These are phyloP conservation scores for Acleris emargana DNA, from an alignment of 2,888 invertebrate species.

Conservation along the genomic window DNA sequence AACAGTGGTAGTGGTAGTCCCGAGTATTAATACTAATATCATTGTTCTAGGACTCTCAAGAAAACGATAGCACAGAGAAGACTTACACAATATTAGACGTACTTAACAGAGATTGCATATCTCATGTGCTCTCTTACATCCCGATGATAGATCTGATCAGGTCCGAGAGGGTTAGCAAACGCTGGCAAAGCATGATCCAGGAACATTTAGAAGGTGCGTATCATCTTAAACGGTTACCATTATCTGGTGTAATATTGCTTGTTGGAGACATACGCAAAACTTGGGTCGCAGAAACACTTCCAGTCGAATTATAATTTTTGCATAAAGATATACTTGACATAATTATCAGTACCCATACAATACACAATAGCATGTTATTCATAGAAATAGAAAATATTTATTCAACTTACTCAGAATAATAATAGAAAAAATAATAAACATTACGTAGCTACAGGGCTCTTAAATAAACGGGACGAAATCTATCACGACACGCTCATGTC, in stretches of 20 bases:
- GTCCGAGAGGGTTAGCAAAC: constrained; percentile 84
- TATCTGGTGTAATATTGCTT: background rate
- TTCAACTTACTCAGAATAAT: too few species aligned
- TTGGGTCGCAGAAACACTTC: too few species aligned
- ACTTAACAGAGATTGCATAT: constrained; percentile 83
- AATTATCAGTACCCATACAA: too few species aligned
- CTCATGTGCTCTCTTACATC: constrained; percentile 78
- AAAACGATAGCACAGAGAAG: constrained; percentile 45
- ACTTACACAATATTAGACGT: constrained; percentile 68
- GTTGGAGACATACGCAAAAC: too few species aligned
- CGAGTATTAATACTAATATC: background rate
- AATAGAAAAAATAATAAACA: too few species aligned
- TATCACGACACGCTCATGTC: too few species aligned
- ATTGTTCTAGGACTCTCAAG: constrained; percentile 44
- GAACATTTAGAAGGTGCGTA: constrained; percentile 74
- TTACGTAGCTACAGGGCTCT: too few species aligned
- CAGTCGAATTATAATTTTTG: too few species aligned
- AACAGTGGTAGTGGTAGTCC: background rate
- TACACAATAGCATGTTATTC: too few species aligned
- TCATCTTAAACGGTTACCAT: background rate
- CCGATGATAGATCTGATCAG: constrained; percentile 79
- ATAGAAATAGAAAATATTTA: too few species aligned
- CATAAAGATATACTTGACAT: too few species aligned
- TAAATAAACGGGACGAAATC: too few species aligned
- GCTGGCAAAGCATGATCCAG: constrained; percentile 79